Evolutionary conservation across 1,140 invertebrate species (phyloP), one percentile per base, ranked within the genome.

Genomic region (Eumeta japonica): DNA sequence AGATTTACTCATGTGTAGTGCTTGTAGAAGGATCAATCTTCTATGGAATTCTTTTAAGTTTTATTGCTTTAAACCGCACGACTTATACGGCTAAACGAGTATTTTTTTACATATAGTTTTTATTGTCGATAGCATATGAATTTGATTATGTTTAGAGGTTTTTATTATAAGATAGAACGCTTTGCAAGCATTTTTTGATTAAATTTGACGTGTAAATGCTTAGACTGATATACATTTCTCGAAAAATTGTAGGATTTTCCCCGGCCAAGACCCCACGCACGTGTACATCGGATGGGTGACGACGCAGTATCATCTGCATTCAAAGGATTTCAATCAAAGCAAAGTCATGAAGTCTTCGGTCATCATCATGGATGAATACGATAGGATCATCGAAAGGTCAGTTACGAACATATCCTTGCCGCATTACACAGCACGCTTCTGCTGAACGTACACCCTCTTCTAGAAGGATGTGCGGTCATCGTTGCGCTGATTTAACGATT

Each of bases 211-310:
- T 11, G 28, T 10, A 13, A 30, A 30, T 10, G 13, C 7, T 30
- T 4, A 9, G 7, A 12, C 10, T 30, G 13, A 17, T 14, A 35
- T 47, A 33, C 15, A 36, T 33, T 56, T 48, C 3, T 50, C n/a
- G n/a, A n/a, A n/a, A n/a, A n/a, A n/a, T n/a, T n/a, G n/a, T n/a
- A 76, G 93, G 34, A 91, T 97, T 34, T 97, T 92, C 61, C 94
- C 94, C 24, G 94, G 94, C 34, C 96, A 99, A 77, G 97, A 99
- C 72, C 95, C 96, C 0, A 88, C 90, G 1, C 93, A 98, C 56
- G 90, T 97, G 14, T 99, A 93, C 67, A 88, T 99, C 2, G 97
- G 97, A n/a, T 99, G 97, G 97, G 94, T 99, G 9, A 98, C 95
- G 0, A 94, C 96, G 0, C 93, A 97, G 55, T 99, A 97, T 64